Base-by-base conservation (phyloP, 2,888 invertebrate species). In the Orchesellides sinensis region DNA sequence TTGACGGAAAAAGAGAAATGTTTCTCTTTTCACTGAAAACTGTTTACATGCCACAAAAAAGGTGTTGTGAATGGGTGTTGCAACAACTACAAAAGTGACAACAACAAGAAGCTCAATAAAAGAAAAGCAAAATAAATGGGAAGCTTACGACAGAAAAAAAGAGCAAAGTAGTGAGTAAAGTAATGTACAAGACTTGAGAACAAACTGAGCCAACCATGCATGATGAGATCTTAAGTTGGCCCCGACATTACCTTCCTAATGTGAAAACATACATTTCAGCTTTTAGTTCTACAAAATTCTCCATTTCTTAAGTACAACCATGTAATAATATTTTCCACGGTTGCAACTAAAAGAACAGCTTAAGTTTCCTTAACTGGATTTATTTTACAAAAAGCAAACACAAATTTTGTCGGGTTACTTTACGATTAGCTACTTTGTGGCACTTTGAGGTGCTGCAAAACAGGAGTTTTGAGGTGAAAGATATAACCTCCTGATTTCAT, bases 11-110 rank as follows among this genome's bases (percentile, higher is more conserved):
- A 65, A 72, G 72, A 80, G 72, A 72, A 80, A 70, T 80, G 75
- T 80, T 80, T 72, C 66, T 52, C 69, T 61, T 80, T 80, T 72
- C 69, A 78, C 69, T 69, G 61, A 72, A 72, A 80, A 80, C 72
- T 80, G 80, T 80, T 80, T 80, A 80, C 72, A 72, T 80, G 72
- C 80, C 80, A 80, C 80, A 80, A 80, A 80, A 65, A 72, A 80
- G 80, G 80, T 80, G 80, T 80, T 80, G 72, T 80, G 66, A 72
- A 80, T 80, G 80, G 80, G 72, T 80, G 72, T 80, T 72, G 72
- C 72, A 72, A 80, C 65, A 72, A 70, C 69, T 66, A 79, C 69
- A 79, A 70, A 56, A 72, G 80, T 72, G 72, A 80, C 72, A 80
- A 80, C 65, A 72, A 69, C 68, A 69, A 68, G 35, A 32, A 19